Base-by-base conservation (phyloP, 2,888 invertebrate species). In the Pterostichus niger region DNA sequence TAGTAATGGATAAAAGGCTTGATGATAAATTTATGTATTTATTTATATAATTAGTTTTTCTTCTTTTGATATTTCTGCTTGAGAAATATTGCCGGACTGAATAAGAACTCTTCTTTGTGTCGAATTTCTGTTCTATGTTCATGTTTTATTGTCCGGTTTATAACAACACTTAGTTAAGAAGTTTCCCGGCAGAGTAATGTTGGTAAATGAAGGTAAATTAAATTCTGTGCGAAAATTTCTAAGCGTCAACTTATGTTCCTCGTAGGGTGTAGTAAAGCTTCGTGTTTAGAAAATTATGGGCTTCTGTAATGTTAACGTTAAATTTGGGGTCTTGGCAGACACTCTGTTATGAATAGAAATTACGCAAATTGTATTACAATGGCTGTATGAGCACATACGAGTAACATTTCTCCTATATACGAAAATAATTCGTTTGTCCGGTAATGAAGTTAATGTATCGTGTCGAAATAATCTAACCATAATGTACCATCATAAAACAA, bases 141-240 rank as follows among this genome's bases (percentile, higher is more conserved):
- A 2, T 49, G 49, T n/a, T 49, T 49, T 49, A 49, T 49, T 49
- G 49, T 49, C 49, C 49, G n/a, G 49, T 49, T 49, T 49, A 11
- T 13, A n/a, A 49, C 1, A n/a, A 49, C 49, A 49, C 49, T 49
- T n/a, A 11, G 49, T n/a, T 49, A 6, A 11, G n/a, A 13, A 11
- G 0, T 49, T 49, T 10, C 49, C 49, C 49, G 2, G 1, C n/a
- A 10, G 13, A 49, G 49, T n/a, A 11, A 49, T 49, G 3, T 49
- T 5, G 9, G 59, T 31, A 59, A 59, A 59, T 59, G 31, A 59
- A 59, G 59, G 31, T 59, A 59, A 59, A 59, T 59, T 59, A 59
- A 59, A 59, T 59, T 59, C 10, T 24, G 11, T 11, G 24, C 2
- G 24, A 31, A 59, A 59, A 59, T 59, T 59, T 59, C 31, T 59